Evolutionary conservation across 2,113 vertebrate genomes (phyloP), one percentile per base, ranked within the genome.

Genomic region (Chamaetylas fuelleborni): DNA sequence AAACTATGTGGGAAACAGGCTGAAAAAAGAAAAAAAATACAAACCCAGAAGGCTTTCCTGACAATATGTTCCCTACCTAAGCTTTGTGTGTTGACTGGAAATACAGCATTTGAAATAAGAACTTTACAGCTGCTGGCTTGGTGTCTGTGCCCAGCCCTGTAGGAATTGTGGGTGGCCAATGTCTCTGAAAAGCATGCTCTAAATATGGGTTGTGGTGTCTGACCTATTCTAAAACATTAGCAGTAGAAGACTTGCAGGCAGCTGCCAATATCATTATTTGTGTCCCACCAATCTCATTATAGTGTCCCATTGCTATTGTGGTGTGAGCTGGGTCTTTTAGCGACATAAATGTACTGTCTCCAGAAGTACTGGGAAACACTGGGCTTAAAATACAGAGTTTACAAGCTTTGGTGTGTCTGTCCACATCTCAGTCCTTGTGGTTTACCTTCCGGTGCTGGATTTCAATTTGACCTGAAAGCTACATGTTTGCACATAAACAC

Each of bases 131-230:
- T 95, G 71, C 66, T 90, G 93, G 76, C 85, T 88, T 92, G 81
- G 47, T 87, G 84, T 89, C 60, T 79, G 54, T 71, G 91, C 89
- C 70, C 69, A 88, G 65, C 85, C 77, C 76, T 93, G 93, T 8
- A 90, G 85, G 94, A 92, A 81, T 78, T 94, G 90, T 88, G 93
- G 93, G 94, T 96, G 95, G 85, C 83, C 88, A 78, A 19, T 81
- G 92, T 81, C 90, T 96, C 95, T 95, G 85, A 92, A 94, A 95
- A 95, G 67, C 87, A 77, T 5, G 36, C 73, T 94, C 73, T 96
- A 95, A 95, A 95, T 81, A 91, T 36, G 86, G 88, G 43, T 92
- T 94, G 70, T 90, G 93, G 87, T 93, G 91, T 84, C 92, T 94
- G 91, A 90, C 81, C 93, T 60, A 53, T 69, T 56, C 92, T 81